These are phyloP conservation scores for Alouatta palliata DNA, from an alignment of 2,113 vertebrate genomes.

Conservation along the genomic window DNA sequence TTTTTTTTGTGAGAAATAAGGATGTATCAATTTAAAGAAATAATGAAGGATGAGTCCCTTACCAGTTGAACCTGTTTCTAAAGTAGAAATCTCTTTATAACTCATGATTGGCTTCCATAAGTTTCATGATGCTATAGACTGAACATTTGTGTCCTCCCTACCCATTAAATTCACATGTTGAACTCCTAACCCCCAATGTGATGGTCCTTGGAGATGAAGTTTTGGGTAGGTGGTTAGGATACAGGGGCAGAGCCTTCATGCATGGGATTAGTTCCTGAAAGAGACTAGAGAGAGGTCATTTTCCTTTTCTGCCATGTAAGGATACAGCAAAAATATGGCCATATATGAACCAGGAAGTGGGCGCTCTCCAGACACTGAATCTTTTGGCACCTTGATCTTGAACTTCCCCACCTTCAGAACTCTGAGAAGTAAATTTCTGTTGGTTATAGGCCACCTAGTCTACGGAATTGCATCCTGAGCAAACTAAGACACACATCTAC, in stretches of 20 bases:
- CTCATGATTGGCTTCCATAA: not conserved
- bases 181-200: not conserved
- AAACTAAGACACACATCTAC: not conserved
- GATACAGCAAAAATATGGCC: not conserved
- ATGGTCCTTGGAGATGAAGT: not conserved
- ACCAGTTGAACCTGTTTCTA: not conserved
- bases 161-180: not conserved
- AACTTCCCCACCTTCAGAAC: not conserved
- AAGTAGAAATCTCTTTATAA: not conserved
- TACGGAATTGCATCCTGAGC: not conserved
- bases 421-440: not conserved
- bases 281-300: not conserved
- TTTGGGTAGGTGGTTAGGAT: not conserved
- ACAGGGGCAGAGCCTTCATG: not conserved
- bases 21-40: not conserved
- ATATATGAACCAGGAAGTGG: no score
- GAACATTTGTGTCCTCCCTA: not conserved
- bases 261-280: not conserved
- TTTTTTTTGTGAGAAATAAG: not conserved
- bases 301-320: not conserved
- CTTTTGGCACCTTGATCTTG: not conserved
- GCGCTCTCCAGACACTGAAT: not conserved
- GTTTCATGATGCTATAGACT: not conserved
- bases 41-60: not conserved
- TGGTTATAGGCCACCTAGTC: not conserved